phyloP scores from a whole-genome alignment of 2,113 vertebrate species.

The Artemisiospiza belli region DNA sequence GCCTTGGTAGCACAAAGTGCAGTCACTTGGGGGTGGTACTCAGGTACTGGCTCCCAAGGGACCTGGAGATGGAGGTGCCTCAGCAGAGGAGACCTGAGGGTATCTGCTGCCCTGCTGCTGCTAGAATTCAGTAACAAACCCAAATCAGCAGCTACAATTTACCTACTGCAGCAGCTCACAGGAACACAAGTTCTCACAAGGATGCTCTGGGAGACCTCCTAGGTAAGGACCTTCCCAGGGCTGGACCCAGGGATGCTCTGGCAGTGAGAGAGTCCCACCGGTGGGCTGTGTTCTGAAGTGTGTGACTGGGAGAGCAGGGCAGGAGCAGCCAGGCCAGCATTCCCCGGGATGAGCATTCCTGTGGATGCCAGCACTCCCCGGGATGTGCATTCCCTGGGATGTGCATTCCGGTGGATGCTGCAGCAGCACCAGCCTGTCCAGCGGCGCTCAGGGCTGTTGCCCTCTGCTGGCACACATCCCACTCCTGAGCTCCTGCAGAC shows the following conservation, averaged over 20 bases:
- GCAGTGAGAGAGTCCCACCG: background rate
- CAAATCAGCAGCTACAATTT: background rate
- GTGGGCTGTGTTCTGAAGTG: background rate
- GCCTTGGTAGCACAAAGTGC: background rate
- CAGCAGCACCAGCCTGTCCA: background rate
- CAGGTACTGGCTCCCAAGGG: background rate
- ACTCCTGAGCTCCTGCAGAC: background rate
- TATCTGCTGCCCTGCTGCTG: background rate
- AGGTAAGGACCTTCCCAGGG: background rate
- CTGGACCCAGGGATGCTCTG: background rate
- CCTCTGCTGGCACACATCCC: conserved; percentile 38
- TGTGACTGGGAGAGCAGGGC: accelerated
- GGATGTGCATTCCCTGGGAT: no score
- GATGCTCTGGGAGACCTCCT: background rate
- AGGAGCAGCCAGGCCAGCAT: background rate
- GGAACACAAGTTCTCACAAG: background rate
- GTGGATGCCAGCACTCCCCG: no score
- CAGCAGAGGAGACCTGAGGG: background rate
- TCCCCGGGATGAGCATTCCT: no score
- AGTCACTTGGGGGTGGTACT: background rate
- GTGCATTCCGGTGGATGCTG: background rate
- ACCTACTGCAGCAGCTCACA: background rate
- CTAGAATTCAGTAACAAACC: background rate
- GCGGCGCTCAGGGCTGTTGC: background rate
- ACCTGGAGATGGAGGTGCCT: accelerated